Conservation (phyloP, 2,888 invertebrate species). For the Gandaritis pyraliata region DNA sequence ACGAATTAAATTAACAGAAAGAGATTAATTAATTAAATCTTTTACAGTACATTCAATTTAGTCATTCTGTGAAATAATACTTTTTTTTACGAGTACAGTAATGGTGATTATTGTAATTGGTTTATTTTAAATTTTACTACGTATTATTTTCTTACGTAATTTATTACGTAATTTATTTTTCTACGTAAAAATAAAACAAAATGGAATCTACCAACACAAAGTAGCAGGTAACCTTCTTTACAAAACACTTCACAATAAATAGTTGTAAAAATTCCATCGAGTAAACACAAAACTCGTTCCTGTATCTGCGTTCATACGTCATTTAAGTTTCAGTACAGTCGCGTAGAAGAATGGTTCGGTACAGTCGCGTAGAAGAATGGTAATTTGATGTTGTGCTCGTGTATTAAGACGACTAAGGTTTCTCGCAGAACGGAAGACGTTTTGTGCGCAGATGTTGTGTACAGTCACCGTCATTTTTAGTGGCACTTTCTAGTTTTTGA, state of each 20-base stretch:
- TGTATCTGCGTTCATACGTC: conserved; percentile 59
- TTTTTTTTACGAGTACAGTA: too few relatives aligned
- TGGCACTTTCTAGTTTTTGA: conserved; percentile 1
- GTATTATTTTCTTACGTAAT: too few relatives aligned
- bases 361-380: conserved; percentile 53
- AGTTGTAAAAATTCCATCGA: conserved; percentile 15
- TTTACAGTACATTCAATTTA: too few relatives aligned
- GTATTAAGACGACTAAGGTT: conserved; percentile 58
- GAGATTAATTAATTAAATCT: too few relatives aligned
- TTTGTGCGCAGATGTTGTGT: conserved; percentile 50
- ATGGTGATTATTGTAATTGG: too few relatives aligned
- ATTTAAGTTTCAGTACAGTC: conserved; percentile 54
- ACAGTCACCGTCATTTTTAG: conserved; percentile 14
- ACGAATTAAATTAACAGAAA: conserved; percentile 16
- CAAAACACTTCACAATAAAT: conserved; percentile 10
- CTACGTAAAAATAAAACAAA: too few relatives aligned
- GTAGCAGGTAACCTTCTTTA: too few relatives aligned
- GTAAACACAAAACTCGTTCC: conserved; percentile 33
- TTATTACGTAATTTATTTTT: too few relatives aligned
- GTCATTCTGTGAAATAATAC: too few relatives aligned
- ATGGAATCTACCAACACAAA: too few relatives aligned
- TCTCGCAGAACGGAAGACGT: conserved; percentile 50
- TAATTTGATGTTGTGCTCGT: conserved; percentile 56
- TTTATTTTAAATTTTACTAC: too few relatives aligned
- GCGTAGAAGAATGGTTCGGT: conserved; percentile 30